These are phyloP conservation scores for Thalassophryne amazonica DNA, from an alignment of 2,797 vertebrate species.

Conservation along the genomic window DNA sequence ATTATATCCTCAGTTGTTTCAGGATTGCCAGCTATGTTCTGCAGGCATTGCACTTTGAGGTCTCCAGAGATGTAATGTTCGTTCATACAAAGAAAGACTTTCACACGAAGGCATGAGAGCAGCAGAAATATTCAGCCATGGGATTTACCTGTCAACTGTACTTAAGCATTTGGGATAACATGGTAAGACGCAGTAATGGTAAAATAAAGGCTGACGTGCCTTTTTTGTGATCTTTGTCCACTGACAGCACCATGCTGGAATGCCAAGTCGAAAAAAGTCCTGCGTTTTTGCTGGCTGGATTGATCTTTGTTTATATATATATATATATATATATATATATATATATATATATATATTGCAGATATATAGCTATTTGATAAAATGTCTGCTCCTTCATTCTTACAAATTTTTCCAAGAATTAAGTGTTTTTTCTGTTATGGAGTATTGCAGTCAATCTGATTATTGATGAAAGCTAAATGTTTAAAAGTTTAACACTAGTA, in stretches of 20 bases:
- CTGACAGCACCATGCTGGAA: slow-evolving; percentile 28
- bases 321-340: too few relatives aligned
- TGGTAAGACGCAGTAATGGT: slow-evolving; percentile 28
- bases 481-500: too few relatives aligned
- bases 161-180: slow-evolving; percentile 54
- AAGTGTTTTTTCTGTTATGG: too few relatives aligned
- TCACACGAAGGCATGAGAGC: slow-evolving; percentile 39
- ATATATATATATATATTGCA: too few relatives aligned
- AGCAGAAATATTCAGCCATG: slow-evolving; percentile 52
- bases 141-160: slow-evolving; percentile 67
- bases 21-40: slow-evolving; percentile 27
- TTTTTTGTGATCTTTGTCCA: slow-evolving; percentile 44
- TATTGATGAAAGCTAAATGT: too few relatives aligned
- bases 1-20: slow-evolving; percentile 29
- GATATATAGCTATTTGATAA: too few relatives aligned
- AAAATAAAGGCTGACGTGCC: slow-evolving; percentile 49
- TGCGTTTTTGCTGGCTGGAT: slow-evolving; percentile 2
- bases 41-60: slow-evolving; percentile 28
- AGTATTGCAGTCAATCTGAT: too few relatives aligned
- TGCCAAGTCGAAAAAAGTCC: slow-evolving; percentile 35
- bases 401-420: too few relatives aligned
- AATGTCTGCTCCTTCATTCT: too few relatives aligned
- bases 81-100: slow-evolving; percentile 49
- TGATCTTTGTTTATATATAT: slow-evolving; percentile 11
- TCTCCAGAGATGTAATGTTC: slow-evolving; percentile 37